These are phyloP conservation scores for Cephus pygmeus DNA, from an alignment of 2,888 invertebrate genomes.

Conservation along the genomic window DNA sequence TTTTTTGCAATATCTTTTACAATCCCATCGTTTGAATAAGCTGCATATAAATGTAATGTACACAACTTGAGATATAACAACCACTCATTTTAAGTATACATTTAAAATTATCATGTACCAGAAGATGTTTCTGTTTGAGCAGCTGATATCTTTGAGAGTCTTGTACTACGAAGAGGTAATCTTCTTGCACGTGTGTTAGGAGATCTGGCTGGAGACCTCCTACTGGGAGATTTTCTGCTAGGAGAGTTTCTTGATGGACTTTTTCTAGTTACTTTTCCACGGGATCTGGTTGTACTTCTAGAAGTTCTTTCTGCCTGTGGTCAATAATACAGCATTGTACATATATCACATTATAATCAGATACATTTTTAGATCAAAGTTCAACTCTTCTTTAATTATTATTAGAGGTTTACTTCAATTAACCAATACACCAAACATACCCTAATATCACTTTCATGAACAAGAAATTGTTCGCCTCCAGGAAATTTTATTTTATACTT, in stretches of 20 bases:
- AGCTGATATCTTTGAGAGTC: slow-evolving; percentile 46
- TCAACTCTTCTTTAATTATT: not conserved
- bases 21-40: slow-evolving; percentile 35
- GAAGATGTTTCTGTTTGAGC: slow-evolving; percentile 24
- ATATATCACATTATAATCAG: not conserved
- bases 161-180: slow-evolving; percentile 38
- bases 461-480: slow-evolving; percentile 47
- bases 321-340: slow-evolving; percentile 8
- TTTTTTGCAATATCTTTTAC: slow-evolving; percentile 38
- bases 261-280: slow-evolving; percentile 35
- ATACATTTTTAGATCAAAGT: not conserved
- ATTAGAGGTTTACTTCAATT: not conserved
- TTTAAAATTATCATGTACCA: not conserved
- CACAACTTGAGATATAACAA: not conserved
- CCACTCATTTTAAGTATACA: not conserved
- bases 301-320: slow-evolving; percentile 47
- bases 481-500: slow-evolving; percentile 52
- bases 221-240: slow-evolving; percentile 40
- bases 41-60: slow-evolving; percentile 12
- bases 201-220: slow-evolving; percentile 44
- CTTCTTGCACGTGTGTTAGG: slow-evolving; percentile 34
- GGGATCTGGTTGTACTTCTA: slow-evolving; percentile 43
- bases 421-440: slow-evolving; percentile 31
- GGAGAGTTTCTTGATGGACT: slow-evolving; percentile 49
- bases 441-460: slow-evolving; percentile 46